These are phyloP conservation scores for Temnothorax nylanderi DNA, from an alignment of 1,140 invertebrate species.

Conservation along the genomic window DNA sequence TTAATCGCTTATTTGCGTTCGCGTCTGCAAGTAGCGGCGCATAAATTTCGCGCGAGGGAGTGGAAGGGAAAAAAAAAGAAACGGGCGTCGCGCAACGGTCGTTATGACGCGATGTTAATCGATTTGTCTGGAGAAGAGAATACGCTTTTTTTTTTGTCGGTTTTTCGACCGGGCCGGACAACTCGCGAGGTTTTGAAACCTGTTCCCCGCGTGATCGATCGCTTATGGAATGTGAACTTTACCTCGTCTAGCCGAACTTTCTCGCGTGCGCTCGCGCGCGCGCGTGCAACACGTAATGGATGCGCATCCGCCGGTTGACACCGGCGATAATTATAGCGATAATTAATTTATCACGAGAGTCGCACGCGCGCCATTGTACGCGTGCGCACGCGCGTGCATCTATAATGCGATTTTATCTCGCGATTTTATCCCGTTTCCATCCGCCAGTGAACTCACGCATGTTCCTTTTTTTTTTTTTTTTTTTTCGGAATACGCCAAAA, in stretches of 20 bases:
- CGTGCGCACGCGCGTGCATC: not conserved
- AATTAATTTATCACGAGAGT: slow-evolving; percentile 46
- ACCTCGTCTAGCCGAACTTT: slow-evolving; percentile 53
- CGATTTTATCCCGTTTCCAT: not conserved
- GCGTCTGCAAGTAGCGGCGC: not conserved
- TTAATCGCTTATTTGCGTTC: slow-evolving; percentile 21
- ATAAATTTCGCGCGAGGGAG: slow-evolving; percentile 10
- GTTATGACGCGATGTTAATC: slow-evolving; percentile 45
- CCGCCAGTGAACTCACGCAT: slow-evolving; percentile 35
- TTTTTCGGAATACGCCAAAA: not conserved
- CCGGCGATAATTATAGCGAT: slow-evolving; percentile 41
- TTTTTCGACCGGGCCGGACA: slow-evolving; percentile 22
- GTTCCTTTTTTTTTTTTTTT: slow-evolving; percentile 48
- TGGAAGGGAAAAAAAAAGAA: not conserved
- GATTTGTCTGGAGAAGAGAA: slow-evolving; percentile 47
- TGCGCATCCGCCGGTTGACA: slow-evolving; percentile 18
- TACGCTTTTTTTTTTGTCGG: slow-evolving; percentile 46
- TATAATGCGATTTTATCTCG: slow-evolving; percentile 29
- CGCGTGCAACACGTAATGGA: slow-evolving; percentile 9
- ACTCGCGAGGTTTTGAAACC: slow-evolving; percentile 28
- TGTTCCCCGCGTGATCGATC: slow-evolving; percentile 56
- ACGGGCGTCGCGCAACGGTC: not conserved
- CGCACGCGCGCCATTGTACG: slow-evolving; percentile 15
- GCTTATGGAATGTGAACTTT: slow-evolving; percentile 54
- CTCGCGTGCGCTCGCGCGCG: not conserved